Evolutionary conservation across 2,888 invertebrate species (phyloP), one percentile per base, ranked within the genome.

Genomic region (Sturmia bella): DNA sequence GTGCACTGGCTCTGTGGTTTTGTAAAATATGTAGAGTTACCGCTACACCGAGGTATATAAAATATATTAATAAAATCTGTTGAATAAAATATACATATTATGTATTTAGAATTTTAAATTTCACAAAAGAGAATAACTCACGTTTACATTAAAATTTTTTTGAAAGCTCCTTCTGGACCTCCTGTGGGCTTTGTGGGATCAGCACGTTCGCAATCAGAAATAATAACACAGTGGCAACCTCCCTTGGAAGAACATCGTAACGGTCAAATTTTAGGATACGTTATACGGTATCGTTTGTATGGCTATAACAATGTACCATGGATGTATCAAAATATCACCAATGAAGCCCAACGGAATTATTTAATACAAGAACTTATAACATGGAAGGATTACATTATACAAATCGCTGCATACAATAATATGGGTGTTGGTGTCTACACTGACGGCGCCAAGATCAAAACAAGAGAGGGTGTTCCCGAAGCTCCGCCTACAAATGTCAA

Each of bases 201-300:
- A 0, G 97, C 99, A 0, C 93, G 98, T 79, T 97, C 98, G 13
- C 96, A 97, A 12, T 97, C 97, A 0, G 97, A 98, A 91, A 98
- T 99, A 80, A 97, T 98, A 87, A 96, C 98, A 0, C 98, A 98
- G 88, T 99, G 99, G 99, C 97, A 97, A 89, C 97, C 97, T 27
- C 99, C 99, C 0, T 92, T 96, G 9, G 97, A 98, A 87, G 97
- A 98, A 88, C 96, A 98, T 87, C 94, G 97, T 86, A 99, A 99
- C 89, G 99, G 99, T 0, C 96, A 97, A 88, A 96, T 99, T 84
- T 91, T 97, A 13, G 99, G 99, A 17, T 99, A 98, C 89, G 94
- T 97, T 21, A 95, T 99, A 79, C 93, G 97, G 76, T 99, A 98
- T 91, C 94, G 97, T 64, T 92, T 99, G 2, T 95, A 95, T 84